phyloP scores from a whole-genome alignment of 2,888 invertebrate species.

The Itoplectis maculator region DNA sequence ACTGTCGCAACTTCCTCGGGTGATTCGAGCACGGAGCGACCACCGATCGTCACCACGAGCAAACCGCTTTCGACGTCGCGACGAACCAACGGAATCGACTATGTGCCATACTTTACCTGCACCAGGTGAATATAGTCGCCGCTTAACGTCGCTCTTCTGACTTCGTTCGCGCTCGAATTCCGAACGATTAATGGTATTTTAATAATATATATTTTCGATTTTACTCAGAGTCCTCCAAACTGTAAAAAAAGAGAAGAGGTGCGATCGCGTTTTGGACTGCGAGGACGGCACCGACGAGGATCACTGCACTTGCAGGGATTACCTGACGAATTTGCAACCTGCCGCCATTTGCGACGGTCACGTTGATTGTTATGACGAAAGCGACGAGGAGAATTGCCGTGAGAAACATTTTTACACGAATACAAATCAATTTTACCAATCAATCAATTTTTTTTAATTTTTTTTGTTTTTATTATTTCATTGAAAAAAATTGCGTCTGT shows the following conservation, averaged over 20 bases:
- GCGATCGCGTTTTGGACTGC: conserved; percentile 90
- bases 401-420: conserved; percentile 75
- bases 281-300: conserved; percentile 93
- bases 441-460: no score
- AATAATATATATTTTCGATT: neutral
- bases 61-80: conserved; percentile 10
- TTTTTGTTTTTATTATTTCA: no score
- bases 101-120: conserved; percentile 83
- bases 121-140: conserved; percentile 81
- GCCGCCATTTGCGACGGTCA: conserved; percentile 90
- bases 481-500: neutral
- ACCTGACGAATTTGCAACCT: conserved; percentile 86
- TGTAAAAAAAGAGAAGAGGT: conserved; percentile 87
- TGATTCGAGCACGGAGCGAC: conserved; percentile 81
- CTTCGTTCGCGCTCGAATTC: neutral
- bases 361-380: conserved; percentile 90
- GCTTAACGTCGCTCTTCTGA: neutral
- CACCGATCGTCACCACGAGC: conserved; percentile 77
- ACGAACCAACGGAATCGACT: conserved; percentile 11
- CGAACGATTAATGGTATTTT: neutral
- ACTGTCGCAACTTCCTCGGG: conserved; percentile 59
- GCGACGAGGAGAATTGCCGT: conserved; percentile 92
- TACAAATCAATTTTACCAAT: no score
- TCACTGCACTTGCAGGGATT: conserved; percentile 90
- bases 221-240: conserved; percentile 88